Percentiles rank a stretch among this genome's conserved stretches.
These are phyloP conservation scores for Engystomops pustulosus DNA, from an alignment of 2,113 vertebrate species.

Conservation along the genomic window DNA sequence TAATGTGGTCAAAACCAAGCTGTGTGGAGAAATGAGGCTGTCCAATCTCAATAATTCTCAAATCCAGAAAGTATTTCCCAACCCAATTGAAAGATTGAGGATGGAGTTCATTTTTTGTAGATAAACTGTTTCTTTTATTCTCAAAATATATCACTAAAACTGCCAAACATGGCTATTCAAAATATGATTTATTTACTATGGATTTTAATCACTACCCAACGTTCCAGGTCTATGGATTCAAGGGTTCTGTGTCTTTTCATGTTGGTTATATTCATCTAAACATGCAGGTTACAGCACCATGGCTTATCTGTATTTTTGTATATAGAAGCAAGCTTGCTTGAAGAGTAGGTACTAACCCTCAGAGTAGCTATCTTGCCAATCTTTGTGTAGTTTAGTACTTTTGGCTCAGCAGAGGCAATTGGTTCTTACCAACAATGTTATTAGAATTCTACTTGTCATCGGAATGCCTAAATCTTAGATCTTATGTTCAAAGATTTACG, in stretches of 20 bases:
- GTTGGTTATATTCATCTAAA: not conserved
- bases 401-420: too few species aligned
- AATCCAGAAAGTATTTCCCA: slow-evolving; percentile 1
- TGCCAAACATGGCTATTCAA: not conserved
- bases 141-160: not conserved
- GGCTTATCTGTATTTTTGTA: too few species aligned
- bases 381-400: too few species aligned
- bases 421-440: too few species aligned
- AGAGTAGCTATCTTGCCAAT: too few species aligned
- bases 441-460: too few species aligned
- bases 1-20: not conserved
- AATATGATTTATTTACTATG: not conserved
- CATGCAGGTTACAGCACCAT: not conserved
- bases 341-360: too few species aligned
- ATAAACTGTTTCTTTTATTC: not conserved
- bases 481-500: too few species aligned
- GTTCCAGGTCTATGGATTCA: not conserved
- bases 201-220: not conserved
- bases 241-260: not conserved
- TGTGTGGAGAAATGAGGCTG: not conserved
- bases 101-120: slow-evolving; percentile 15
- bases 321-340: too few species aligned
- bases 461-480: too few species aligned
- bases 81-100: slow-evolving; percentile 6
- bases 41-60: slow-evolving; percentile 15